Evolutionary conservation across 2,113 vertebrate genomes (phyloP), one percentile per base, ranked within the genome.

Genomic region (Paratilapia polleni): DNA sequence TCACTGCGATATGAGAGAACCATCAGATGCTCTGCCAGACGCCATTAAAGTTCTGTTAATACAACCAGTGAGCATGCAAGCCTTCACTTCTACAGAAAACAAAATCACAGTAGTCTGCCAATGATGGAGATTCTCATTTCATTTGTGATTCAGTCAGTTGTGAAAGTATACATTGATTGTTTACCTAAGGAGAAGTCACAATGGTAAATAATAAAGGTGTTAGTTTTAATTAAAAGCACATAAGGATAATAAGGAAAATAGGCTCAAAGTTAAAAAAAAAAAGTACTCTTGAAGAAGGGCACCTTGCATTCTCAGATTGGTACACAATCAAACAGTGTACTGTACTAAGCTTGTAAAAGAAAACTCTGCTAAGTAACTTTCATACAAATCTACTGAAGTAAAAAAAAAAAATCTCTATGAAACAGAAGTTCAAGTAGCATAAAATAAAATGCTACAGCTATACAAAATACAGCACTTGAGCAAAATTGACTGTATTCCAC

Each of bases 101-200:
- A 64, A 31, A 31, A 31, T 73, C 68, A 73, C 68, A 73, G 68
- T n/a, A 73, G 47, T 54, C 17, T 73, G 47, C 28, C 68, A 73
- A 73, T n/a, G 68, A 52, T 73, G 2, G 26, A 73, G 66, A 70
- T 70, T 31, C 43, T 73, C 66, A 73, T 52, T 73, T 70, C 12
- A 70, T 70, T 31, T 70, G 43, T 11, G 26, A 52, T 52, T 52
- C 6, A 73, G 66, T 20, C 41, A 52, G 47, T 54, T 31, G 24
- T 73, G 43, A 70, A 70, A 52, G 43, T 47, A 47, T 47, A 14
- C 43, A 5, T 47, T 14, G 38, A 41, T 14, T 47, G 14, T 73
- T 73, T 52, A 31, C 2, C 17, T 17, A 14, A 31, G 22, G 8
- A 68, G 64, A 38, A 68, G 24, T 31, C 17, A 73, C 17, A 31